Base-by-base conservation (phyloP, 2,888 invertebrate genomes). In the Aphrophora alni region DNA sequence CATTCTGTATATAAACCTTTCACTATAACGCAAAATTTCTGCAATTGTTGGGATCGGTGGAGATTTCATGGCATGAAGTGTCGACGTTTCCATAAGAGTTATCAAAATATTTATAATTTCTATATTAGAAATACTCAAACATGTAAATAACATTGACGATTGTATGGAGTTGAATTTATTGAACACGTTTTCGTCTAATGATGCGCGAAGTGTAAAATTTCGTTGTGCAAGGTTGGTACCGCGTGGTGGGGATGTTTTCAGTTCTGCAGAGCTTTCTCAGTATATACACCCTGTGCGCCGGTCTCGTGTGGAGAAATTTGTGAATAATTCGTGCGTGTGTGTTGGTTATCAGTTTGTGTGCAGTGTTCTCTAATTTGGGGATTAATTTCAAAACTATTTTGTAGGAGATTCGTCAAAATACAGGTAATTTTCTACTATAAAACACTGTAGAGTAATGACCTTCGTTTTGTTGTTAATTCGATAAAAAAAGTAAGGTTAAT, bases 121-220 rank as follows among this genome's bases (percentile, higher is more conserved):
- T n/a, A n/a, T n/a, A n/a, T n/a, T n/a, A n/a, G n/a, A n/a, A n/a
- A n/a, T 33, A 33, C 8, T 33, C 3, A 33, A 33, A 33, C 33
- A 33, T 33, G 33, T 8, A n/a, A n/a, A n/a, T n/a, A 33, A 33
- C 33, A 33, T 8, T 8, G 33, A 8, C 33, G 33, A 33, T 33
- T 33, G 33, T 8, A 33, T 33, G 5, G 5, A 33, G 33, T 44
- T 8, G 8, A 59, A 59, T 59, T 59, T 59, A 59, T 59, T 59
- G 59, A 59, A 59, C 59, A 59, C 59, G 59, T 3, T 59, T n/a
- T 7, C 59, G 1, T 59, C 21, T 59, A 59, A 59, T 59, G 59
- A 59, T 59, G 59, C 59, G 59, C 59, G 59, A 59, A 59, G 59
- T 21, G 59, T 59, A 59, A 59, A 59, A 59, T 59, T 59, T 59